These are phyloP conservation scores for Lepeophtheirus salmonis DNA, from an alignment of 1,140 invertebrate genomes.

Conservation along the genomic window DNA sequence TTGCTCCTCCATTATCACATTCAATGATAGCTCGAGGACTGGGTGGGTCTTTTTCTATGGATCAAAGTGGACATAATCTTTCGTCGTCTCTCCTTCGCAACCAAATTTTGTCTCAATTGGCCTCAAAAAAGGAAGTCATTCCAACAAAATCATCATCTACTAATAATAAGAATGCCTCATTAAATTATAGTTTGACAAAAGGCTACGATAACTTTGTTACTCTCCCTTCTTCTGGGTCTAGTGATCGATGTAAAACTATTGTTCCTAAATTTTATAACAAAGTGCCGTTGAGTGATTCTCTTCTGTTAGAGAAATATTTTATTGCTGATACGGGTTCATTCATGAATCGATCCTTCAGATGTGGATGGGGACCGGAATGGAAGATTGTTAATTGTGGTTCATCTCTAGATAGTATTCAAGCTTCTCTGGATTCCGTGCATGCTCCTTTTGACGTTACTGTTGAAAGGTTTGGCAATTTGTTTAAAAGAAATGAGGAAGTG, in stretches of 20 bases:
- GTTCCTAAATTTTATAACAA: conserved; percentile 6
- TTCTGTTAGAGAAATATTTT: conserved; percentile 28
- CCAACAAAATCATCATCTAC: background rate
- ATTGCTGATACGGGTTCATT: conserved; percentile 40
- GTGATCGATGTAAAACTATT: background rate
- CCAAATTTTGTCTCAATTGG: background rate
- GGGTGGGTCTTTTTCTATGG: background rate
- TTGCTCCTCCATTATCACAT: background rate
- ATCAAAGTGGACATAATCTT: background rate
- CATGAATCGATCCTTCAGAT: conserved; percentile 46
- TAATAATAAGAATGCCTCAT: background rate
- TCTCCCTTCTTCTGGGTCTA: conserved; percentile 4
- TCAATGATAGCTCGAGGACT: background rate
- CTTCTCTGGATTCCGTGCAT: background rate
- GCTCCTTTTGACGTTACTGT: background rate
- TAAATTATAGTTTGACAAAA: background rate
- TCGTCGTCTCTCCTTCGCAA: conserved; percentile 14
- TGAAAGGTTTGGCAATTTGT: background rate
- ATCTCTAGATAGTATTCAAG: too few relatives aligned
- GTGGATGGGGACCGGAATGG: conserved; percentile 50
- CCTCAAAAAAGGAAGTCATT: background rate
- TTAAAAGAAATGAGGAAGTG: conserved; percentile 29
- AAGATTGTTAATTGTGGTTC: conserved; percentile 32
- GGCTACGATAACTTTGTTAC: conserved; percentile 7
- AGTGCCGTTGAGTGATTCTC: conserved; percentile 8